Evolutionary conservation across 1,140 invertebrate species (phyloP).

Genomic region (Drosophila kanapiae): DNA sequence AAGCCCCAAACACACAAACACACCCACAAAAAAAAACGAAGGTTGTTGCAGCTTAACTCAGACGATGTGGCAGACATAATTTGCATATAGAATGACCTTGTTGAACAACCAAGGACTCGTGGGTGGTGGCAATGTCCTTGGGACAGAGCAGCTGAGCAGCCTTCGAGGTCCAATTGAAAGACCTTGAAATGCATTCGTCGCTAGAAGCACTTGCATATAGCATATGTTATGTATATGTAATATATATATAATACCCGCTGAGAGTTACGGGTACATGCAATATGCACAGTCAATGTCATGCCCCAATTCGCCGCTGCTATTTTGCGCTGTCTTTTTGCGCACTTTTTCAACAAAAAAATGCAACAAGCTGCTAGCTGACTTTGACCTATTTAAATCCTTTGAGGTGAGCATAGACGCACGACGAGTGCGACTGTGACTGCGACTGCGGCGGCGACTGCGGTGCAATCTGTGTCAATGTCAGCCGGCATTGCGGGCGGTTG

Average conservation of each 20-base stretch:
- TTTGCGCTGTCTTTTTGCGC: slow-evolving; percentile 60
- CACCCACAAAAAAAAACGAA: slow-evolving; percentile 14
- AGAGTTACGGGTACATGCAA: slow-evolving; percentile 28
- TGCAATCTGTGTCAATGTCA: slow-evolving; percentile 81
- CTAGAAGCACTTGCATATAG: slow-evolving; percentile 33
- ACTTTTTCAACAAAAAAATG: slow-evolving; percentile 53
- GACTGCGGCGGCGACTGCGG: slow-evolving; percentile 28
- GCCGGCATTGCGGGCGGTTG: slow-evolving; percentile 77
- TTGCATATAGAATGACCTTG: slow-evolving; percentile 63
- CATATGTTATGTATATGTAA: slow-evolving; percentile 3
- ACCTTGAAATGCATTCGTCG: slow-evolving; percentile 69
- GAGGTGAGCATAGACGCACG: slow-evolving; percentile 71
- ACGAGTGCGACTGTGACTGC: slow-evolving; percentile 23
- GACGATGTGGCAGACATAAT: slow-evolving; percentile 51
- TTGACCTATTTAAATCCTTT: slow-evolving; percentile 83
- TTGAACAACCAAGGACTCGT: slow-evolving; percentile 16
- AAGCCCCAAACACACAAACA: slow-evolving; percentile 8
- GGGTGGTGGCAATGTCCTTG: slow-evolving; percentile 39
- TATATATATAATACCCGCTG: neutral
- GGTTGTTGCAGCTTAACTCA: slow-evolving; percentile 24
- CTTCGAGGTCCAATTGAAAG: slow-evolving; percentile 45
- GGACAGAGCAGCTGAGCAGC: slow-evolving; percentile 21
- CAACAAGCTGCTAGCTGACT: slow-evolving; percentile 78
- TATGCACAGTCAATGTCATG: slow-evolving; percentile 68
- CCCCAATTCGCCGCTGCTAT: slow-evolving; percentile 74